phyloP scores from a whole-genome alignment of 92 coral and sea anemone genomes.

The Parazoanthus darwini region DNA sequence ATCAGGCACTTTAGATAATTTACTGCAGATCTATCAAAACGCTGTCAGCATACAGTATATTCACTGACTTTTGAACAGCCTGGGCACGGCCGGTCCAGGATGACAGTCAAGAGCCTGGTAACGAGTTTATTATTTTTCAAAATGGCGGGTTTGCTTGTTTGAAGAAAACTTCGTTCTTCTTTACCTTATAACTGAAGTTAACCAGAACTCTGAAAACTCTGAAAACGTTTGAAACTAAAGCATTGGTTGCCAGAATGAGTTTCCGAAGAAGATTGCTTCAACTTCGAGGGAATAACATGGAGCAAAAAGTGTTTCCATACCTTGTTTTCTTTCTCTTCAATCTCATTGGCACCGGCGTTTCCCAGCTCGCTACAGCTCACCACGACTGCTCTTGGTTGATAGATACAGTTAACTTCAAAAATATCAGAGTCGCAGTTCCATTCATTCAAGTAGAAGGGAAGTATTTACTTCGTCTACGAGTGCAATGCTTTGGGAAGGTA shows the following conservation, averaged over 20 bases:
- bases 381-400: conserved; percentile 60
- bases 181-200: not conserved
- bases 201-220: not conserved
- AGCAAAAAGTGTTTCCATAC: not conserved
- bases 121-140: not conserved
- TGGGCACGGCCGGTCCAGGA: no score
- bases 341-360: not conserved
- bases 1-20: no score
- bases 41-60: no score
- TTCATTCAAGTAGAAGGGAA: conserved; percentile 51
- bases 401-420: conserved; percentile 47
- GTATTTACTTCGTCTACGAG: conserved; percentile 66
- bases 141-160: not conserved
- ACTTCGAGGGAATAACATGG: not conserved
- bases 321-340: not conserved
- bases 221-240: not conserved
- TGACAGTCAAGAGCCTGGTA: not conserved
- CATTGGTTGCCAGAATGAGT: not conserved
- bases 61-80: no score
- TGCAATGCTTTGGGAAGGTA: conserved; percentile 64
- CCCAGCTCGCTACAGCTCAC: not conserved
- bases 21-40: no score
- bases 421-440: conserved; percentile 32
- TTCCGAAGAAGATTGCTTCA: not conserved
- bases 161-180: not conserved